Evolutionary conservation across 2,113 vertebrate genomes (phyloP).

Genomic region (Lampris megalopsis): DNA sequence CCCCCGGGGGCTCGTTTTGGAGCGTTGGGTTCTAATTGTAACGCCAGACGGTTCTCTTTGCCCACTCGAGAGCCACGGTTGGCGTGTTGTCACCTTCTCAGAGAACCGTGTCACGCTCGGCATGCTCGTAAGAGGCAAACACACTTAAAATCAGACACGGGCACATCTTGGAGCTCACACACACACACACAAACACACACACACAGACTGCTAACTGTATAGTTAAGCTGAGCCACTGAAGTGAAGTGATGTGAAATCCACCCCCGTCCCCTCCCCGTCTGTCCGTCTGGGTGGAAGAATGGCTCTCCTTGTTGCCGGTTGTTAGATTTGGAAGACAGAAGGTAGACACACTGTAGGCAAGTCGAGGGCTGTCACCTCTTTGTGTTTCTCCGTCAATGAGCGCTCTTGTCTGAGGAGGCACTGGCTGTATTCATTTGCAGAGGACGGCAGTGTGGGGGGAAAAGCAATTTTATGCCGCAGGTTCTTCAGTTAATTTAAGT

Average conservation of each 20-base stretch:
- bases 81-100: slow-evolving; percentile 16
- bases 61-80: background rate
- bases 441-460: background rate
- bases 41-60: background rate
- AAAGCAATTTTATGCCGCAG: background rate
- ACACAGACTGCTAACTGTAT: background rate
- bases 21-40: background rate
- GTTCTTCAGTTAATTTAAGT: background rate
- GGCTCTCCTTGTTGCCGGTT: background rate
- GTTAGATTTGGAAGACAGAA: background rate
- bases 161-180: slow-evolving; percentile 2
- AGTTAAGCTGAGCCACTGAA: background rate
- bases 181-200: slow-evolving; percentile 12
- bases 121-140: slow-evolving; percentile 13
- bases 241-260: background rate
- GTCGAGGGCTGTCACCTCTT: too few species aligned
- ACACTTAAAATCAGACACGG: slow-evolving; percentile 27
- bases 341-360: too few species aligned
- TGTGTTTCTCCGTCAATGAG: too few species aligned
- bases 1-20: too few species aligned
- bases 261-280: background rate
- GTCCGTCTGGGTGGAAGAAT: background rate
- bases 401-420: background rate
- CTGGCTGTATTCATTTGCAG: background rate
- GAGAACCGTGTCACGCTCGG: slow-evolving; percentile 4